phyloP scores from a whole-genome alignment of 2,797 vertebrate species.

The Oophaga sylvatica region DNA sequence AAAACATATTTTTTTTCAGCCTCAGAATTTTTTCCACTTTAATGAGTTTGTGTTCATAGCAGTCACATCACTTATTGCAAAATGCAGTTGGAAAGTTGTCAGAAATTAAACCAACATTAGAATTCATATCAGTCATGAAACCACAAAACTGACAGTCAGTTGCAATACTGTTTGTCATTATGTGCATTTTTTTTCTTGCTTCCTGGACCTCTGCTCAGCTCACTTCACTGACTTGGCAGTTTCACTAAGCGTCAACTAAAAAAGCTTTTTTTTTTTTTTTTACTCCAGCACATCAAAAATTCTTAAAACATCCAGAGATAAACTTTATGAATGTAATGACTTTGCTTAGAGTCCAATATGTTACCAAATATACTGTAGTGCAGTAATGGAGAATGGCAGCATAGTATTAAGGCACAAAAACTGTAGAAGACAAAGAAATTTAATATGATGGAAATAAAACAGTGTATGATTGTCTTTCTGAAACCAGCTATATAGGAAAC shows the following conservation, averaged over 20 bases:
- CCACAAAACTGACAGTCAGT: conserved; percentile 3
- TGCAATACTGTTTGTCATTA: conserved; percentile 21
- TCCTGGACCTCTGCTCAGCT: neutral
- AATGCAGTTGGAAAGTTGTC: neutral
- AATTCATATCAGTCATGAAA: conserved; percentile 23
- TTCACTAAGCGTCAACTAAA: conserved; percentile 16
- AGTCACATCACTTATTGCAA: conserved; percentile 22
- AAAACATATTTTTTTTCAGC: neutral
- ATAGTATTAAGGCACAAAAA: neutral
- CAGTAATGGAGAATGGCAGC: neutral
- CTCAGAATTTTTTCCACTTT: neutral
- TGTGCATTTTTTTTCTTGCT: neutral
- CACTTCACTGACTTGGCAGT: conserved; percentile 19
- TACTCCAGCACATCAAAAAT: neutral
- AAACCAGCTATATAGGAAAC: too few species aligned
- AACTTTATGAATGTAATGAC: conserved; percentile 8
- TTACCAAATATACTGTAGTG: neutral
- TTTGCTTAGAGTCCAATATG: neutral
- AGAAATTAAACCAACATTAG: conserved; percentile 20
- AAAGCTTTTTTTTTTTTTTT: conserved; percentile 2
- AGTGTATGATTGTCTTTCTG: neutral
- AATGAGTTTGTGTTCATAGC: neutral
- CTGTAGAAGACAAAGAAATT: neutral
- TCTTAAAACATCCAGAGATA: neutral
- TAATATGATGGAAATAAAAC: neutral